Evolutionary conservation across 2,113 vertebrate genomes (phyloP), one percentile per base, ranked within the genome.

Genomic region (Oryzias melastigma): DNA sequence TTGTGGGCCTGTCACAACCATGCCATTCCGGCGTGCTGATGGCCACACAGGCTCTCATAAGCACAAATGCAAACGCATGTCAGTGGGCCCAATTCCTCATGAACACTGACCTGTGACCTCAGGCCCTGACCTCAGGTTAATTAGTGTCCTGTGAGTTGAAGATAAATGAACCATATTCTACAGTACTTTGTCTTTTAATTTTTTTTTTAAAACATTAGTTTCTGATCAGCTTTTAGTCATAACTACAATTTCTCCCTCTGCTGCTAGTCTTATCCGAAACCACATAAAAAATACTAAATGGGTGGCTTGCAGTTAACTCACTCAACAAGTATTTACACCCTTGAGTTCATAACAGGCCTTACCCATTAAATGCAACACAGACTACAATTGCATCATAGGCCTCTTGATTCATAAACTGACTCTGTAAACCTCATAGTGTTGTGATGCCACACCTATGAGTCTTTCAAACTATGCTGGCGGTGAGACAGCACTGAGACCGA

Each of bases 21-120:
- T 75, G 52, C 52, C 56, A 35, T 55, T 35, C 60, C 27, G 0
- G 55, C 56, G 41, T 5, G 70, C 61, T 61, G 65, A 63, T 49
- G 81, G 75, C 82, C 81, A 84, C 82, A 83, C 84, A 85, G 57
- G 74, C 67, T 66, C 49, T 55, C 29, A 57, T 81, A 66, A 77
- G 68, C 77, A 75, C 74, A 83, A 83, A 71, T 58, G 67, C 78
- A 85, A 86, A 82, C 65, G 72, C 53, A 42, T 58, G 66, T 70
- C 58, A 42, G 20, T 25, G 48, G 24, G 58, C 52, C 5, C 48
- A 20, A 29, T 40, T 75, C 56, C 64, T 65, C 47, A 48, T 56
- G 53, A 77, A 72, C 62, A 15, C 62, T 76, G 69, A 79, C 68
- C 81, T 60, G 25, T 58, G 78, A 78, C 77, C 65, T 71, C 44